A percentile compares a stretch with the other conserved stretches of the same genome.
Evolutionary conservation across 2,797 vertebrate genomes (phyloP).

Genomic region (Kryptolebias ocellatus): DNA sequence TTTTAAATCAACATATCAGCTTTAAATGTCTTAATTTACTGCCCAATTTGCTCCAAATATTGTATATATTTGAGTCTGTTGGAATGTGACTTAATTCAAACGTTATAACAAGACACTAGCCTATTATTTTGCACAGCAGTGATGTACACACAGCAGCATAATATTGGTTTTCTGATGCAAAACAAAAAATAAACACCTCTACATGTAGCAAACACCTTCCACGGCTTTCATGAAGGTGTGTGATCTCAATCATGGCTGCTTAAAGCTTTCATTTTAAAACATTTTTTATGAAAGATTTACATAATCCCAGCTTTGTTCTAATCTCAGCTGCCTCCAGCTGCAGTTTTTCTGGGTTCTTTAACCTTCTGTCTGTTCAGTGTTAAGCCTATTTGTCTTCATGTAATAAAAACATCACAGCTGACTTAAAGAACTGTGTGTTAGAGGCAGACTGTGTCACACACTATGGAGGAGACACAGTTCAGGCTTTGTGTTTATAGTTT

Average conservation of each 20-base stretch:
- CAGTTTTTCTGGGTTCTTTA: constrained; percentile 46
- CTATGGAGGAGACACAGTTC: constrained; percentile 2
- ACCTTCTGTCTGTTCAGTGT: constrained; percentile 19
- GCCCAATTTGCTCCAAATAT: background rate
- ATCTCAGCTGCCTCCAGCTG: constrained; percentile 59
- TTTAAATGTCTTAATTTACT: background rate
- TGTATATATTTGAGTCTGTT: background rate
- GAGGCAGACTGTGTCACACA: constrained; percentile 22
- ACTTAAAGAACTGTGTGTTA: constrained; percentile 38
- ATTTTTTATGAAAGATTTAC: constrained; percentile 31
- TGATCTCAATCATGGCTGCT: background rate
- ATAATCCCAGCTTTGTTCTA: constrained; percentile 72
- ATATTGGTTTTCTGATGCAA: background rate
- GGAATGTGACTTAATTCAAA: no score
- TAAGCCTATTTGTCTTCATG: constrained; percentile 61
- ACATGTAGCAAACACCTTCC: background rate
- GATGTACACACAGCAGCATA: background rate
- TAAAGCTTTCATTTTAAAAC: constrained; percentile 10
- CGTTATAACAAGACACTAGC: no score
- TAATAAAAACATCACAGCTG: constrained; percentile 30
- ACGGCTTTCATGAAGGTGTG: background rate
- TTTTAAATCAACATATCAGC: no score
- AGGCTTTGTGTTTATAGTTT: background rate
- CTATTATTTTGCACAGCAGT: no score
- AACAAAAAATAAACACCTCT: background rate